Evolutionary conservation across 2,888 invertebrate genomes (phyloP).

Genomic region (Protonemura montana): DNA sequence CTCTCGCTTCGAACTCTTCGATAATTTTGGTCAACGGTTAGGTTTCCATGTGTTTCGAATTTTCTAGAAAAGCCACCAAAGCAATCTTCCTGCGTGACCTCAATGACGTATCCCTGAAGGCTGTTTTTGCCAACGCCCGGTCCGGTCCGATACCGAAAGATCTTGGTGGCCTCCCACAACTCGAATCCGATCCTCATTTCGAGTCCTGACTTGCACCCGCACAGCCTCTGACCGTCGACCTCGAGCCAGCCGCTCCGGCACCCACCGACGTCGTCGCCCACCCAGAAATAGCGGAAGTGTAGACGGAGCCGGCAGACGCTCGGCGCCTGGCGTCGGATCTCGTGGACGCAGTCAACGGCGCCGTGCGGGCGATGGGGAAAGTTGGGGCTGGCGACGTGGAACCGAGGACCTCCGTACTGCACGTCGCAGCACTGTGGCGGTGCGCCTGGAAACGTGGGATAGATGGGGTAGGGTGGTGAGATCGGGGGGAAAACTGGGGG

Average conservation of each 20-base stretch:
- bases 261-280: slow-evolving; percentile 58
- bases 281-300: slow-evolving; percentile 64
- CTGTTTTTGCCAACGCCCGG: slow-evolving; percentile 57
- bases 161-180: slow-evolving; percentile 55
- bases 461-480: slow-evolving; percentile 43
- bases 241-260: slow-evolving; percentile 65
- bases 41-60: neutral
- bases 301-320: slow-evolving; percentile 64
- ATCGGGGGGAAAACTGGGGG: slow-evolving; percentile 32
- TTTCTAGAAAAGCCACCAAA: neutral
- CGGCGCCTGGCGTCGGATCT: slow-evolving; percentile 60
- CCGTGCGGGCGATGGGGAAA: slow-evolving; percentile 62
- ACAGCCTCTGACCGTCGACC: slow-evolving; percentile 65
- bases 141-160: slow-evolving; percentile 59
- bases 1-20: neutral
- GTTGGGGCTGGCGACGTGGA: slow-evolving; percentile 63
- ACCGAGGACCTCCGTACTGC: slow-evolving; percentile 46
- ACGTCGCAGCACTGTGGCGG: slow-evolving; percentile 53
- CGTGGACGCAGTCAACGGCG: slow-evolving; percentile 62
- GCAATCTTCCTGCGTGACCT: slow-evolving; percentile 66
- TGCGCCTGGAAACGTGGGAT: slow-evolving; percentile 35
- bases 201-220: slow-evolving; percentile 65
- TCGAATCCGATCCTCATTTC: slow-evolving; percentile 57
- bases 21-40: slow-evolving; percentile 25
- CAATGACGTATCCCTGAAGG: slow-evolving; percentile 64